Evolutionary conservation across 2,888 invertebrate genomes (phyloP).

Genomic region (Lagria hirta): DNA sequence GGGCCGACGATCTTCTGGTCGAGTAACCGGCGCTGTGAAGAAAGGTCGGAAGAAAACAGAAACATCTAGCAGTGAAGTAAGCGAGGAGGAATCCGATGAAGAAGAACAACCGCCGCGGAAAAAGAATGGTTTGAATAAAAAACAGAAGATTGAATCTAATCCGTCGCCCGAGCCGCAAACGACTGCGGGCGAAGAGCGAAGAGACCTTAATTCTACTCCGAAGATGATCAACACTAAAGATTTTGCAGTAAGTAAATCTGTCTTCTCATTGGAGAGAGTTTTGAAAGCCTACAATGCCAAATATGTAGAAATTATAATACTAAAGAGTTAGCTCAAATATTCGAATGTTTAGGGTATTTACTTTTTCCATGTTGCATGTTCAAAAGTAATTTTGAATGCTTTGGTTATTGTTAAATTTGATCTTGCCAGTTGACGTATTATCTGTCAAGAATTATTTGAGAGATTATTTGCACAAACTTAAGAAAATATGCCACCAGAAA

Average conservation of each 20-base stretch:
- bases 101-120: constrained; percentile 32
- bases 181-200: background rate
- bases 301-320: constrained; percentile 1
- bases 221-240: constrained; percentile 10
- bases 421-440: too few relatives aligned
- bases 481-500: too few relatives aligned
- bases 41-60: constrained; percentile 41
- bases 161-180: background rate
- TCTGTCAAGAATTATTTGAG: too few relatives aligned
- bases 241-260: constrained; percentile 15
- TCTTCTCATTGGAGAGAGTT: background rate
- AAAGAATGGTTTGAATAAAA: constrained; percentile 36
- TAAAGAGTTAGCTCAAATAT: too few relatives aligned
- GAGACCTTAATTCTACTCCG: background rate
- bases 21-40: constrained; percentile 45
- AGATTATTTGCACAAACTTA: too few relatives aligned
- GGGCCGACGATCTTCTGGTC: constrained; percentile 41
- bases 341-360: too few relatives aligned
- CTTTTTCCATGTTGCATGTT: constrained; percentile 8
- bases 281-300: background rate
- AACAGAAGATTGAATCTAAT: constrained; percentile 27
- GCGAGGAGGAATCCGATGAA: constrained; percentile 29
- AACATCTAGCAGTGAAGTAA: constrained; percentile 28
- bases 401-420: too few relatives aligned
- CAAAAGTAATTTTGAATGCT: too few relatives aligned